Base-by-base conservation (phyloP, 1,140 invertebrate species). In the Paralvinella palmiformis region DNA sequence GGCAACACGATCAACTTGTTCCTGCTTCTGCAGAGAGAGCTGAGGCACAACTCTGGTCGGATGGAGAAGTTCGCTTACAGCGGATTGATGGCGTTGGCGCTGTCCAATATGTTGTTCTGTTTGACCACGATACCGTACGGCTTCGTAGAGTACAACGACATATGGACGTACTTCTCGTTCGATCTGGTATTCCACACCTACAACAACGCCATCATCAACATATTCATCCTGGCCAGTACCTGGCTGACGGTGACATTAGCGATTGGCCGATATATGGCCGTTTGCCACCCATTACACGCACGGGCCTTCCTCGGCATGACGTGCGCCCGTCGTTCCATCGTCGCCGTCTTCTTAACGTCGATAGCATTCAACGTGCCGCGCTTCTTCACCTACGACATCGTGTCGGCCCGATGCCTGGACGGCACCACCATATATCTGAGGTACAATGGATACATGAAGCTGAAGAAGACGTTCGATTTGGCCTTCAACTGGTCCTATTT, bases 311-410 rank as follows among this genome's bases (percentile, higher is more conserved):
- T 60, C 58, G 55, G 55, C 22, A 57, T 24, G 55, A n/a, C 20
- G 6, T 31, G 22, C 32, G 55, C 55, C 6, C 17, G 17, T 20
- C 17, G 20, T 20, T 57, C 27, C 20, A n/a, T 57, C 20, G 27
- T 13, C 55, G 27, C 32, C 32, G 55, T 57, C 32, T 57, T 29
- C 55, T 17, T 57, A 1, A 29, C 67, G 6, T 78, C 75, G 17
- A 20, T 32, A 6, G 3, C 32, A 4, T 57, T 57, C 55, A 57
- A 57, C 20, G 6, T 32, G 17, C 55, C 55, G 24, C 55, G 55
- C 20, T 29, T 27, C 20, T 32, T 29, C 5, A n/a, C 20, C 31
- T 31, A 57, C 27, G 7, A 6, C 17, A 32, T 57, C 55, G 13
- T 15, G 10, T n/a, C 24, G 20, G 17, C 7, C 55, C 17, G 32